Evolutionary conservation across 2,113 vertebrate genomes (phyloP).

Genomic region (Saccopteryx bilineata): DNA sequence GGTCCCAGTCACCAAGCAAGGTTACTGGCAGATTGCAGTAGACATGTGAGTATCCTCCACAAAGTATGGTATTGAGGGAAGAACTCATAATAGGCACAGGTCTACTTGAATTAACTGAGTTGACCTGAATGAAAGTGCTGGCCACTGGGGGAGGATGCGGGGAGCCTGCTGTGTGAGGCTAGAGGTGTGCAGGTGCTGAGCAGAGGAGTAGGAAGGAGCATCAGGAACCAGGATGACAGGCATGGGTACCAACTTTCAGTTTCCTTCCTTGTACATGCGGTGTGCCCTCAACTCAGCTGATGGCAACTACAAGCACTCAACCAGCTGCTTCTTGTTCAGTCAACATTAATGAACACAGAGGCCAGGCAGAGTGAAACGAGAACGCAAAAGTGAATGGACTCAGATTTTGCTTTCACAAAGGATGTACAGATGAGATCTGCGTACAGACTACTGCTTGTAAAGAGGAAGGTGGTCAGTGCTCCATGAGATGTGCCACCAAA

Average conservation of each 20-base stretch:
- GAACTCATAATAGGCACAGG: background rate
- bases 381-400: background rate
- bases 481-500: background rate
- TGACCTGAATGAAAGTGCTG: background rate
- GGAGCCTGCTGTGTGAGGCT: background rate
- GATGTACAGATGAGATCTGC: background rate
- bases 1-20: conserved; percentile 89
- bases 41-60: conserved; percentile 85
- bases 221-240: background rate
- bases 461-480: background rate
- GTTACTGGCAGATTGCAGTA: conserved; percentile 90
- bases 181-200: background rate
- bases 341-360: background rate
- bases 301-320: rapidly evolving
- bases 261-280: background rate
- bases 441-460: background rate
- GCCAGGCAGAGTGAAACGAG: background rate
- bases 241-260: background rate
- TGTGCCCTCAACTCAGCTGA: background rate
- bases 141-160: background rate
- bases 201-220: background rate
- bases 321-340: background rate
- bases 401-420: background rate
- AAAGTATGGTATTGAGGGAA: rapidly evolving
- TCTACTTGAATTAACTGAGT: background rate